A percentile compares a stretch with the other conserved stretches of the same genome.
These are phyloP conservation scores for Pseudomyrmex cubaensis DNA, from an alignment of 1,140 invertebrate genomes.

Conservation along the genomic window DNA sequence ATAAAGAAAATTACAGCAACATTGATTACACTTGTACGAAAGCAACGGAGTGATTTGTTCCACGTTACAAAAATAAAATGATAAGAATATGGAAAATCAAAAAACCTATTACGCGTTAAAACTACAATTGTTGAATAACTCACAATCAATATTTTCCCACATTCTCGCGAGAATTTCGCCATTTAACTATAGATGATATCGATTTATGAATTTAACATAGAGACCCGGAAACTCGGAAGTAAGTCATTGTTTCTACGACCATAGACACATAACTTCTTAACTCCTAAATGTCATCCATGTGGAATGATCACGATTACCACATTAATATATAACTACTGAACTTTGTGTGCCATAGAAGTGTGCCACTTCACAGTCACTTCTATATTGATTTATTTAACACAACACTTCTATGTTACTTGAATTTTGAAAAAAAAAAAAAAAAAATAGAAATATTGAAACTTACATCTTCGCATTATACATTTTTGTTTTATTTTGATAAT, in stretches of 20 bases:
- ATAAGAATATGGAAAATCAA: too few relatives aligned
- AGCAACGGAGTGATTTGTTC: background rate
- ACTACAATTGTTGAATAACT: background rate
- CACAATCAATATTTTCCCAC: background rate
- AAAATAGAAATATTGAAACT: constrained; percentile 1
- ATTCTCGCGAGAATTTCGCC: constrained; percentile 5
- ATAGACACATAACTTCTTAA: constrained; percentile 56
- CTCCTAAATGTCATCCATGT: constrained; percentile 52
- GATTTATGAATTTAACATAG: constrained; percentile 52
- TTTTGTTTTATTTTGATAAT: constrained; percentile 12
- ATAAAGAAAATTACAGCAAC: constrained; percentile 33
- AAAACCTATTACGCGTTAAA: background rate
- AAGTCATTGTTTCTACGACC: constrained; percentile 47
- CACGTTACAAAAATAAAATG: background rate
- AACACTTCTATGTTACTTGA: background rate
- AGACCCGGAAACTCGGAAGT: constrained; percentile 44
- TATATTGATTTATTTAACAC: constrained; percentile 9
- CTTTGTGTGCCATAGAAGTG: constrained; percentile 19
- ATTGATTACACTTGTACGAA: constrained; percentile 26
- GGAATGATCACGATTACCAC: constrained; percentile 57
- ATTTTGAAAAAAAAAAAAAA: background rate
- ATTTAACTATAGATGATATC: constrained; percentile 32
- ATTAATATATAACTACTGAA: constrained; percentile 37
- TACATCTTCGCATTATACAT: background rate
- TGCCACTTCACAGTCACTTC: background rate